A percentile compares a stretch with the other conserved stretches of the same genome.
Evolutionary conservation across 23 tunicate species (phyloP).

Genomic region (Clavelina lepadiformis): DNA sequence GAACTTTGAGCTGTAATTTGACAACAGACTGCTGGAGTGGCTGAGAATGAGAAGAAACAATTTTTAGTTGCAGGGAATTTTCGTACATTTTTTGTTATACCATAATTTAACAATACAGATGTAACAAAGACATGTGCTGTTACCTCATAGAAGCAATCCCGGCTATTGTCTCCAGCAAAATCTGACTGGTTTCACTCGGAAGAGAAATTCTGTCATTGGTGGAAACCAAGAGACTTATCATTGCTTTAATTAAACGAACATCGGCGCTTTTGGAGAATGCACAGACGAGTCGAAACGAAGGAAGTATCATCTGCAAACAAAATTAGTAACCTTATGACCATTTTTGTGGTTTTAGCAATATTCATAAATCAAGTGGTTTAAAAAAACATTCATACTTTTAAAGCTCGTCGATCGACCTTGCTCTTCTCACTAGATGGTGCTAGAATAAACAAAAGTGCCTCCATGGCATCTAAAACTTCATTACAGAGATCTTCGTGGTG

Average conservation of each 20-base stretch:
- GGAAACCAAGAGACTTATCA: constrained; percentile 27
- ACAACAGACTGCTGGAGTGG: constrained; percentile 11
- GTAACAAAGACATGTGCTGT: background rate
- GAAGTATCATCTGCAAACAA: constrained; percentile 51
- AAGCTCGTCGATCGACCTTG: constrained; percentile 31
- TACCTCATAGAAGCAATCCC: constrained; percentile 40
- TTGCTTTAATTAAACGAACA: constrained; percentile 6
- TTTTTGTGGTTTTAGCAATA: background rate
- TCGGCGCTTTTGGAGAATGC: constrained; percentile 14
- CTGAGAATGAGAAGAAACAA: background rate
- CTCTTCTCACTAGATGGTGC: constrained; percentile 53
- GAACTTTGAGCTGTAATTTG: constrained; percentile 12
- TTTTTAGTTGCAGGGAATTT: background rate
- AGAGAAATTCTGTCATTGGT: constrained; percentile 16
- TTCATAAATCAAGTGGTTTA: too few species aligned
- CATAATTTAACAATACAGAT: too few species aligned
- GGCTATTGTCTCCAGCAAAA: constrained; percentile 67
- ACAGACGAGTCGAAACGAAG: constrained; percentile 31
- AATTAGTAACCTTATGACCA: background rate
- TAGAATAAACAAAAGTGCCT: constrained; percentile 43
- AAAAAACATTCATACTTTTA: constrained; percentile 32
- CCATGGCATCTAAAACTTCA: constrained; percentile 56
- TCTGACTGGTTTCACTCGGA: constrained; percentile 11
- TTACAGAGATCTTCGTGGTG: constrained; percentile 13
- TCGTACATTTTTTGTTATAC: background rate